phyloP scores from a whole-genome alignment of 1,140 invertebrate species.

The Heterodera carotae region DNA sequence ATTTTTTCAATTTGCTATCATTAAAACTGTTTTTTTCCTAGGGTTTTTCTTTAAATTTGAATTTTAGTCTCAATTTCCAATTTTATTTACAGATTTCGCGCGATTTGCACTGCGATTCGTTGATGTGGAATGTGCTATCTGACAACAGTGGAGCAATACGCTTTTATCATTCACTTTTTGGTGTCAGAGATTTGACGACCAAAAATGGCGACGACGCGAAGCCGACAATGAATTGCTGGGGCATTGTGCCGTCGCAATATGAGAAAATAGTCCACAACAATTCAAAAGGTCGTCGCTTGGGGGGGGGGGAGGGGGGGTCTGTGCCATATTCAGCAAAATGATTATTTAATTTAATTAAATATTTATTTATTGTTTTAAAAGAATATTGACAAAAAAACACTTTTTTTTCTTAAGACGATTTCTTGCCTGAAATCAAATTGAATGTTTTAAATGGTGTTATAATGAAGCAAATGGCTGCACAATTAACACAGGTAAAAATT shows the following conservation, averaged over 20 bases:
- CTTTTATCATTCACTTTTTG: conserved; percentile 12
- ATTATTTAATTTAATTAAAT: no score
- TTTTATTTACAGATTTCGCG: conserved; percentile 18
- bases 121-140: conserved; percentile 9
- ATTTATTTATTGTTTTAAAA: neutral
- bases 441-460: neutral
- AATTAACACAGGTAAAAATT: neutral
- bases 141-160: conserved; percentile 1
- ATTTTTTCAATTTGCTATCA: no score
- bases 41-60: no score
- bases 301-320: no score
- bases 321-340: neutral
- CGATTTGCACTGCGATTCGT: neutral
- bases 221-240: neutral
- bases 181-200: neutral
- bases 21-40: no score
- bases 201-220: neutral
- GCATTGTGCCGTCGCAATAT: neutral
- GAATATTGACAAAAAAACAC: no score
- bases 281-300: neutral
- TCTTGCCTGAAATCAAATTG: neutral
- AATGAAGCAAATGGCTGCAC: neutral
- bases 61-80: no score
- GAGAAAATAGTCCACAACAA: neutral
- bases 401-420: neutral